phyloP scores from a whole-genome alignment of 2,113 vertebrate genomes.

The Ochotona princeps region DNA sequence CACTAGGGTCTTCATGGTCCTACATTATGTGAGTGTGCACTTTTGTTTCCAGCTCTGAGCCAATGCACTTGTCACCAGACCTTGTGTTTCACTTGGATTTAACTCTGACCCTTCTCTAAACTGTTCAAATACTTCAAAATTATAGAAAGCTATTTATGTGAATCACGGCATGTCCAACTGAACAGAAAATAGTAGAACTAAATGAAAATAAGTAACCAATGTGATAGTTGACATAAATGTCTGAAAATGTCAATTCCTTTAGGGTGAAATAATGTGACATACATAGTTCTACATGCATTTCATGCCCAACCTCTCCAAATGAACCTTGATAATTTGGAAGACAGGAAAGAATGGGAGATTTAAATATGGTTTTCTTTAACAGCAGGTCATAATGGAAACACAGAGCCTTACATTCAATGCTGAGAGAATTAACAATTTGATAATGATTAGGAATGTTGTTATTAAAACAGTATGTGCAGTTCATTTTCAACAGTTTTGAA shows the following conservation, averaged over 20 bases:
- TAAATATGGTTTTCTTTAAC: constrained; percentile 86
- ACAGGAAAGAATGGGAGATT: constrained; percentile 80
- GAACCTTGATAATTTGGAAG: constrained; percentile 72
- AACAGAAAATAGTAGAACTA: constrained; percentile 25
- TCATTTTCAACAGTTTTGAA: constrained; percentile 94
- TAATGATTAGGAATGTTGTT: constrained; percentile 91
- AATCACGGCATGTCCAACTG: constrained; percentile 36
- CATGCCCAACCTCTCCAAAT: neutral
- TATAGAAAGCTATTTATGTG: neutral
- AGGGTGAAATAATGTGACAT: constrained; percentile 16
- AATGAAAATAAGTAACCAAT: constrained; percentile 53
- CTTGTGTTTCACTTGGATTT: neutral
- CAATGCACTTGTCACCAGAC: neutral
- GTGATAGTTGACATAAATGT: constrained; percentile 54
- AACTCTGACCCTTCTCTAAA: constrained; percentile 7
- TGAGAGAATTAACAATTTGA: constrained; percentile 91
- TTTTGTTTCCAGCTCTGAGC: neutral
- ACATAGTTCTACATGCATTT: constrained; percentile 48
- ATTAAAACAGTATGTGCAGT: constrained; percentile 93
- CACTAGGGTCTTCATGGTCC: neutral
- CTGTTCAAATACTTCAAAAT: constrained; percentile 36
- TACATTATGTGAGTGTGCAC: neutral
- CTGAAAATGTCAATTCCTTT: constrained; percentile 52
- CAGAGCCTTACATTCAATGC: constrained; percentile 86
- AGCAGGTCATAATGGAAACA: constrained; percentile 88